Conservation (phyloP, 1,140 invertebrate genomes). For the Cryptotermes secundus region DNA sequence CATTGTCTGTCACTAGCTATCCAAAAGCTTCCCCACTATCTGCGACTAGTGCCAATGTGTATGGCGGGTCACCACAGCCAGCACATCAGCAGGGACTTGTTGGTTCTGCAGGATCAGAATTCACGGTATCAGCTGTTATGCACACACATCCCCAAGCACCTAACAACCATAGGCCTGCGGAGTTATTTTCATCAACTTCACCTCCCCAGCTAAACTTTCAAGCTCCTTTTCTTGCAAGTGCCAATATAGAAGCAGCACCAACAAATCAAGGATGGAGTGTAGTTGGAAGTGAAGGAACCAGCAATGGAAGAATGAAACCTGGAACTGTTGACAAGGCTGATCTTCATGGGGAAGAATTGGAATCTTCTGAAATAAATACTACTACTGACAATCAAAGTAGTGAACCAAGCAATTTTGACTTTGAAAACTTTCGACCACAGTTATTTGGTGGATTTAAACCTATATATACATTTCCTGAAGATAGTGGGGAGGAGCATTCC, state of each 20-base stretch:
- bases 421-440: conserved; percentile 68
- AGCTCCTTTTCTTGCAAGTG: conserved; percentile 63
- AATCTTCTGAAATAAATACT: neutral
- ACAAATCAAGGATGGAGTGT: conserved; percentile 64
- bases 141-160: conserved; percentile 41
- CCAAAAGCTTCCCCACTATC: conserved; percentile 24
- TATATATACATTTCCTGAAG: conserved; percentile 49
- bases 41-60: neutral
- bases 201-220: conserved; percentile 52
- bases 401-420: conserved; percentile 52
- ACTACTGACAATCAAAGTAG: conserved; percentile 33
- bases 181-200: neutral
- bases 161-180: conserved; percentile 37
- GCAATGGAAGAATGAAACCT: conserved; percentile 26
- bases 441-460: conserved; percentile 68
- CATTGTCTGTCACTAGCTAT: neutral
- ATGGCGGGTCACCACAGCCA: neutral
- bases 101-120: conserved; percentile 42
- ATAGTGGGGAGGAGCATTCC: neutral
- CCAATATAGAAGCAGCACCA: conserved; percentile 43
- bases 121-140: conserved; percentile 48
- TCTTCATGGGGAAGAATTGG: neutral
- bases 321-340: conserved; percentile 36
- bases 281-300: conserved; percentile 45
- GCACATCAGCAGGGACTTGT: conserved; percentile 36